Evolutionary conservation across 2,797 vertebrate genomes (phyloP).

Genomic region (Erethizon dorsatum): DNA sequence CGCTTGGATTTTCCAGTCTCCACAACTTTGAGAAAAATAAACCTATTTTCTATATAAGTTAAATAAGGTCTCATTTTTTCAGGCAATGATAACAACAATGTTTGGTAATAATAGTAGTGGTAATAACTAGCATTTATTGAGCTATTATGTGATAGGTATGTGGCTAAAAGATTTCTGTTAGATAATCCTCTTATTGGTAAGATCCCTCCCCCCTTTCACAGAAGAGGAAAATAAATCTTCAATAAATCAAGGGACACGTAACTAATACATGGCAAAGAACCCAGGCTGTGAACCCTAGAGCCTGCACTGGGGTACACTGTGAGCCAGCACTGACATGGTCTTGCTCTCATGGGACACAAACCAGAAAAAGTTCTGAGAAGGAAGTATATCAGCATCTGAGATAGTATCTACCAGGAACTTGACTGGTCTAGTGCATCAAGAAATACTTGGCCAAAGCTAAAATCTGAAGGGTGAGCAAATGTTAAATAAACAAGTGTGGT

Average conservation of each 20-base stretch:
- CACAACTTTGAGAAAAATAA: not conserved
- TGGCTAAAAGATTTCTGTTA: not conserved
- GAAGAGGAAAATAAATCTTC: conserved; percentile 23
- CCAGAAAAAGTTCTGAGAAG: not conserved
- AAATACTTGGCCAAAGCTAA: not conserved
- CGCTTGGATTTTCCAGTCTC: not conserved
- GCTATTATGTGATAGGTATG: not conserved
- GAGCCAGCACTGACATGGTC: not conserved
- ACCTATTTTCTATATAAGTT: not conserved
- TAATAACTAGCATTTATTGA: not conserved
- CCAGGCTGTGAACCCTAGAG: not conserved
- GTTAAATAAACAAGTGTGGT: conserved; percentile 12
- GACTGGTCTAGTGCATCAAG: not conserved
- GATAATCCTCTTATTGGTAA: conserved; percentile 2
- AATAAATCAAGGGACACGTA: conserved; percentile 21
- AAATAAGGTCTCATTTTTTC: not conserved
- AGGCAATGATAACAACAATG: conserved; percentile 47
- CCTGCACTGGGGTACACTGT: not conserved
- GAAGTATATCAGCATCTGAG: not conserved
- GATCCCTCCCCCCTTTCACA: not conserved
- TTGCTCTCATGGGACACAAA: not conserved
- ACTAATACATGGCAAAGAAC: not conserved
- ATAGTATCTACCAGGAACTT: not conserved
- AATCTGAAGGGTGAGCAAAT: conserved; percentile 27
- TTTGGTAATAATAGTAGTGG: not conserved